Conservation (phyloP, 92 coral and sea anemone species). For the Palythoa heliodiscus region DNA sequence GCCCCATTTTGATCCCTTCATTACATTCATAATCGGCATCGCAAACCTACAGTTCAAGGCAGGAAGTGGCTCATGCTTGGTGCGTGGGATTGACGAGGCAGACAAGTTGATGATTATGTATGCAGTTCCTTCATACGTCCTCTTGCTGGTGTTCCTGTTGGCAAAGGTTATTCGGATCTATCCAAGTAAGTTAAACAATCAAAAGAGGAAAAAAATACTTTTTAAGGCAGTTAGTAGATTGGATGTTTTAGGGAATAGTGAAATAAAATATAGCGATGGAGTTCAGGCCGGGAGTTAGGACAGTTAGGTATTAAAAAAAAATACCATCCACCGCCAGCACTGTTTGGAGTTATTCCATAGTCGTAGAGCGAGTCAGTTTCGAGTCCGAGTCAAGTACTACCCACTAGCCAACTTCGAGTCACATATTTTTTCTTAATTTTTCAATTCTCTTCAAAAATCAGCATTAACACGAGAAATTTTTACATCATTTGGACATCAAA, state of each 20-base stretch:
- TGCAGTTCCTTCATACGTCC: conserved; percentile 29
- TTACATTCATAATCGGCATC: conserved; percentile 27
- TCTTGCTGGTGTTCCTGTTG: conserved; percentile 29
- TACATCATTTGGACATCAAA: too few relatives aligned
- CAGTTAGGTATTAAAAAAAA: too few relatives aligned
- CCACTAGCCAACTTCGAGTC: too few relatives aligned
- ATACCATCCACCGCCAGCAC: too few relatives aligned
- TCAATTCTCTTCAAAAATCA: too few relatives aligned
- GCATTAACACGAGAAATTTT: too few relatives aligned
- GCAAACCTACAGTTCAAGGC: conserved; percentile 29
- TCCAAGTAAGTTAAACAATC: conserved; percentile 24
- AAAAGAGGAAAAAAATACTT: not conserved
- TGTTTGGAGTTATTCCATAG: too few relatives aligned
- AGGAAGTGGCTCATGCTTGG: conserved; percentile 25
- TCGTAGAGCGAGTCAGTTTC: too few relatives aligned
- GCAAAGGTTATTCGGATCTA: conserved; percentile 31
- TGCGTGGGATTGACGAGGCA: conserved; percentile 25
- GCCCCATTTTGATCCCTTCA: conserved; percentile 40
- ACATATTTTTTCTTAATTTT: too few relatives aligned
- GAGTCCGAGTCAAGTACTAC: too few relatives aligned
- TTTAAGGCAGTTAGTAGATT: not conserved
- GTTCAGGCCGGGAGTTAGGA: too few relatives aligned
- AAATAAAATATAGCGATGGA: not conserved
- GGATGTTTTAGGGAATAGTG: not conserved
- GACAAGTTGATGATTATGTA: conserved; percentile 41